Percentiles rank a stretch among this genome's conserved stretches.
Conservation (phyloP, 2,888 invertebrate species). For the Dioctria linearis region DNA sequence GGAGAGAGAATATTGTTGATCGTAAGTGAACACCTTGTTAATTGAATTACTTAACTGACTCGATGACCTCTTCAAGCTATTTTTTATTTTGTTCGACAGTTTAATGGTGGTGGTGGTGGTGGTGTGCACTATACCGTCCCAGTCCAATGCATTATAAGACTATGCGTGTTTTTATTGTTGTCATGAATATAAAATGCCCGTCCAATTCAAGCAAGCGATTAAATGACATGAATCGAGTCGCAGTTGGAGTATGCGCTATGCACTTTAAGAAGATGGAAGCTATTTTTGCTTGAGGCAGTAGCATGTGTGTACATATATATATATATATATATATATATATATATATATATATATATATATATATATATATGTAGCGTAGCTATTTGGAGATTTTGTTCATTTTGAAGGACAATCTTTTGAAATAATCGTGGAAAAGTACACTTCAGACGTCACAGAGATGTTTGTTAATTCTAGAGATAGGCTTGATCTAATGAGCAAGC, state of each 20-base stretch:
- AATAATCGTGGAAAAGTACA: too few species aligned
- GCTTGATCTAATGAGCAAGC: too few species aligned
- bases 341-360: too few species aligned
- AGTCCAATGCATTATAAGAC: too few species aligned
- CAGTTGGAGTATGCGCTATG: background rate
- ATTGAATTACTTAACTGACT: constrained; percentile 48
- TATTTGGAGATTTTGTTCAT: background rate
- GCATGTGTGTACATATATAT: background rate
- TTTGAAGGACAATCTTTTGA: background rate
- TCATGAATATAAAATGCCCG: constrained; percentile 19
- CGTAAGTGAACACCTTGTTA: constrained; percentile 12
- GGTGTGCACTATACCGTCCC: too few species aligned
- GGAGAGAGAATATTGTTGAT: background rate
- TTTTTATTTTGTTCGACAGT: background rate
- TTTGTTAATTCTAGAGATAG: too few species aligned
- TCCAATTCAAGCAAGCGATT: constrained; percentile 61
- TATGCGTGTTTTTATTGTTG: too few species aligned
- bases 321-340: too few species aligned
- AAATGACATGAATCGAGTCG: constrained; percentile 58
- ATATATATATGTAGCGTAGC: too few species aligned
- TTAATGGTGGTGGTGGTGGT: too few species aligned
- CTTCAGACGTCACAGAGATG: too few species aligned
- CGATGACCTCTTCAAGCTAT: constrained; percentile 45
- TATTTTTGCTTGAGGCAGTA: background rate
- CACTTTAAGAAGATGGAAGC: background rate